These are phyloP conservation scores for Sinohyriopsis cumingii DNA, from an alignment of 2,888 invertebrate species.

Conservation along the genomic window DNA sequence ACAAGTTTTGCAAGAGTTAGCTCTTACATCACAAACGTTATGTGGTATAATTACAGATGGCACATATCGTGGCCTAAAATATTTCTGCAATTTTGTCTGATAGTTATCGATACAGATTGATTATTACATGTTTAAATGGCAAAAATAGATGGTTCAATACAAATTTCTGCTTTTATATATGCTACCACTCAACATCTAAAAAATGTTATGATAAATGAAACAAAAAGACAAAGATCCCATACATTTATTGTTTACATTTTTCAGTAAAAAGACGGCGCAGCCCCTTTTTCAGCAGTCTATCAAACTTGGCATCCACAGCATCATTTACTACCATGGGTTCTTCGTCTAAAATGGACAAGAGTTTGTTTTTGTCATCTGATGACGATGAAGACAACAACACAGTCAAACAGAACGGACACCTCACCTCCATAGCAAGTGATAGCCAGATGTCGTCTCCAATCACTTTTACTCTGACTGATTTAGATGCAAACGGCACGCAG, in stretches of 20 bases:
- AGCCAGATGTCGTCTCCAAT: conserved; percentile 13
- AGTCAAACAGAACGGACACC: conserved; percentile 10
- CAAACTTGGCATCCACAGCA: conserved; percentile 56
- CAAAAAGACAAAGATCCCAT: too few species aligned
- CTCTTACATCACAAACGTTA: too few species aligned
- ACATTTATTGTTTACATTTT: neutral
- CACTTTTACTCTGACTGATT: conserved; percentile 18
- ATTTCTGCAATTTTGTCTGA: too few species aligned
- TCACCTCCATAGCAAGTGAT: conserved; percentile 19
- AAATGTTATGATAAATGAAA: too few species aligned
- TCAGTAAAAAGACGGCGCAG: conserved; percentile 46
- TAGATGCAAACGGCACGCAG: conserved; percentile 4
- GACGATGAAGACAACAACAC: conserved; percentile 32
- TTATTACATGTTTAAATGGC: too few species aligned
- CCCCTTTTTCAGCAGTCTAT: conserved; percentile 54
- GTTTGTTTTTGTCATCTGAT: conserved; percentile 35
- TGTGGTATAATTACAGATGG: too few species aligned
- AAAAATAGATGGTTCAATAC: too few species aligned
- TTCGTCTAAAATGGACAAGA: conserved; percentile 33
- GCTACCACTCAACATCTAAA: too few species aligned
- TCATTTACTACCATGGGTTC: conserved; percentile 54
- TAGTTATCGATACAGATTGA: too few species aligned
- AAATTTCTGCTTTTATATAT: too few species aligned
- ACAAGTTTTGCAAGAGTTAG: too few species aligned
- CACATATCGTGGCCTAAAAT: too few species aligned